Evolutionary conservation across 2,113 vertebrate genomes (phyloP).

Genomic region (Gorsachius goisagi): DNA sequence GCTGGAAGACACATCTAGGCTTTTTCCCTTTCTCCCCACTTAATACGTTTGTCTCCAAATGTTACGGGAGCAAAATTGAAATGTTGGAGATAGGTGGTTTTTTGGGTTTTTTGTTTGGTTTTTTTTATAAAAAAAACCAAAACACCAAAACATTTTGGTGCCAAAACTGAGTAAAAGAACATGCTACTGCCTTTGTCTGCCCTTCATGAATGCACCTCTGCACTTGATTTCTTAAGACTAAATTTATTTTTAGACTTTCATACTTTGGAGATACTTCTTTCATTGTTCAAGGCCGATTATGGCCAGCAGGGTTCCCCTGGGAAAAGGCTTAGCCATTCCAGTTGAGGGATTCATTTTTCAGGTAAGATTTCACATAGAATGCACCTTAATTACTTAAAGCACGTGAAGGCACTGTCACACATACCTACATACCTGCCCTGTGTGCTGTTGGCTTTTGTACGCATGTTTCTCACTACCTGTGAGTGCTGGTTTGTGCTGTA

Average conservation of each 20-base stretch:
- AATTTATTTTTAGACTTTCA: background rate
- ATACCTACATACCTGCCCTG: too few species aligned
- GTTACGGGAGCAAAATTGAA: fast-evolving
- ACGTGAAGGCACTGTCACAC: background rate
- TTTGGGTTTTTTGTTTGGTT: too few species aligned
- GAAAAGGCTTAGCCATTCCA: background rate
- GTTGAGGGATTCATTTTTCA: background rate
- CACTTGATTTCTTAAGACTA: too few species aligned
- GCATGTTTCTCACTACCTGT: fast-evolving
- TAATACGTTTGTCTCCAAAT: background rate
- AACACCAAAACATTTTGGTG: background rate
- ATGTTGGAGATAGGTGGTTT: background rate
- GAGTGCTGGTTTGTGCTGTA: background rate
- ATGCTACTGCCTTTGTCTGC: background rate
- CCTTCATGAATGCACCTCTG: background rate
- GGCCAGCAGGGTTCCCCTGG: background rate
- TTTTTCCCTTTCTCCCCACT: background rate
- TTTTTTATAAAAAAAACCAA: background rate
- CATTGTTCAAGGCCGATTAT: background rate
- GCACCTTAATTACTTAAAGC: background rate
- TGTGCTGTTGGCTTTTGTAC: background rate
- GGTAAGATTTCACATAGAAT: background rate
- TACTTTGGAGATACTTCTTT: background rate
- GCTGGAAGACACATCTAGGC: background rate
- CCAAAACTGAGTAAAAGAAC: background rate